Evolutionary conservation across 2,888 invertebrate species (phyloP), one percentile per base, ranked within the genome.

Genomic region (Lepidocyrtinus sp.): DNA sequence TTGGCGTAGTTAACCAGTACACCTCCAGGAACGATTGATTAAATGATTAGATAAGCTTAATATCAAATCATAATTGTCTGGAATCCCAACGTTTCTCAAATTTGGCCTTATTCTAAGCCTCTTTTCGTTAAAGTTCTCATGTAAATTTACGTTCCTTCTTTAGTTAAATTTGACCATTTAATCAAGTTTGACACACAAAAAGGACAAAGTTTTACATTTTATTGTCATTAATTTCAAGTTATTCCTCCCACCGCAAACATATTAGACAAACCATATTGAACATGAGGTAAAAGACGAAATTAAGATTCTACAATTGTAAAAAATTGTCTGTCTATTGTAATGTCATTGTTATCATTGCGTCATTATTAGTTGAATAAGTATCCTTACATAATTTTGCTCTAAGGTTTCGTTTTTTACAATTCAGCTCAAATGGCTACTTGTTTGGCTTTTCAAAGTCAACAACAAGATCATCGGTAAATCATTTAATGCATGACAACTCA

Each of bases 401-500:
- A 27, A 65, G 67, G 46, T n/a, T 36, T 69, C 22, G 22, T 36
- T 50, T 17, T 22, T 5, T 24, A 46, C 19, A 69, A 67, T n/a
- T n/a, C n/a, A n/a, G n/a, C n/a, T n/a, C n/a, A n/a, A n/a, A n/a
- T n/a, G n/a, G 24, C 12, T 25, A 25, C 55, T 45, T 69, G 19
- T 36, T 9, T 9, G 36, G 36, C 36, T 36, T 36, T 12, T 36
- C 36, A 36, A 36, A 36, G 55, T 69, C 68, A 24, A 25, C 25
- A 27, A 65, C 27, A 36, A 65, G 46, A 69, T 1, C 19, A 15
- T 46, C 50, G 25, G 50, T 69, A 69, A 46, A 55, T 69, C 46
- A 69, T 19, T 24, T 19, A 45, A 12, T 22, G 50, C 68, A 55
- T 55, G 68, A 69, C 68, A 69, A 46, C 68, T 69, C 68, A 22